A percentile compares a stretch with the other conserved stretches of the same genome.
Conservation (phyloP, 2,888 invertebrate genomes). For the Morpho deidamia region DNA sequence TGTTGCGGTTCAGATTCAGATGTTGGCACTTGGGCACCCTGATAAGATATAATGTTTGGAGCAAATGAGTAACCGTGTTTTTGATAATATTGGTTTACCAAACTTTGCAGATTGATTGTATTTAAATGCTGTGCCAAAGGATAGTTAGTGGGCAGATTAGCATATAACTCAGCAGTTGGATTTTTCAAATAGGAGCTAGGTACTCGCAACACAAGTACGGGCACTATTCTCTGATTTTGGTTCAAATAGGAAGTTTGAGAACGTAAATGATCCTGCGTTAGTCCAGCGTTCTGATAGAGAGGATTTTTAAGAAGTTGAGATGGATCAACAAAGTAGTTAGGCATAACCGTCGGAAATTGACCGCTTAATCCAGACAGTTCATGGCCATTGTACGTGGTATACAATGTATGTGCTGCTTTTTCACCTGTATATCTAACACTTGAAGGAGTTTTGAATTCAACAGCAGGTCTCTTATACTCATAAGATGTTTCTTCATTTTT, state of each 20-base stretch:
- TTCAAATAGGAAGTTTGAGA: slow-evolving; percentile 50
- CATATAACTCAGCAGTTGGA: slow-evolving; percentile 72
- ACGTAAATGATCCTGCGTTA: slow-evolving; percentile 68
- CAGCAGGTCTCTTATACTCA: slow-evolving; percentile 48
- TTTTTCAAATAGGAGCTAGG: slow-evolving; percentile 76
- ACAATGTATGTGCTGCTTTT: slow-evolving; percentile 55
- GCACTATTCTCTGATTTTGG: slow-evolving; percentile 69
- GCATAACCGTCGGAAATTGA: slow-evolving; percentile 67
- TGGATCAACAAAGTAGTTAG: slow-evolving; percentile 66
- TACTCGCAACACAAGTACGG: slow-evolving; percentile 77
- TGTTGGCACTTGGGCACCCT: slow-evolving; percentile 35
- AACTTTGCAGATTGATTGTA: slow-evolving; percentile 73
- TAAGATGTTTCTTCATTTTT: slow-evolving; percentile 53
- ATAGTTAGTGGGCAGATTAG: slow-evolving; percentile 75
- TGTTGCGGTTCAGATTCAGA: slow-evolving; percentile 46
- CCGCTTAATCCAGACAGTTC: slow-evolving; percentile 63
- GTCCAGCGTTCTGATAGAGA: slow-evolving; percentile 69
- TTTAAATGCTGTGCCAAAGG: slow-evolving; percentile 75
- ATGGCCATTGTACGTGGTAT: slow-evolving; percentile 69
- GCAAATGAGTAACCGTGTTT: slow-evolving; percentile 61
- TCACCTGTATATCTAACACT: slow-evolving; percentile 26
- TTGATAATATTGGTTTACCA: slow-evolving; percentile 74
- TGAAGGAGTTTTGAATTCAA: slow-evolving; percentile 38
- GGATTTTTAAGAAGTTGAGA: slow-evolving; percentile 62
- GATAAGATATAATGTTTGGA: slow-evolving; percentile 58